Evolutionary conservation across 2,888 invertebrate genomes (phyloP), one percentile per base, ranked within the genome.

Genomic region (Drosophila heteroneura): DNA sequence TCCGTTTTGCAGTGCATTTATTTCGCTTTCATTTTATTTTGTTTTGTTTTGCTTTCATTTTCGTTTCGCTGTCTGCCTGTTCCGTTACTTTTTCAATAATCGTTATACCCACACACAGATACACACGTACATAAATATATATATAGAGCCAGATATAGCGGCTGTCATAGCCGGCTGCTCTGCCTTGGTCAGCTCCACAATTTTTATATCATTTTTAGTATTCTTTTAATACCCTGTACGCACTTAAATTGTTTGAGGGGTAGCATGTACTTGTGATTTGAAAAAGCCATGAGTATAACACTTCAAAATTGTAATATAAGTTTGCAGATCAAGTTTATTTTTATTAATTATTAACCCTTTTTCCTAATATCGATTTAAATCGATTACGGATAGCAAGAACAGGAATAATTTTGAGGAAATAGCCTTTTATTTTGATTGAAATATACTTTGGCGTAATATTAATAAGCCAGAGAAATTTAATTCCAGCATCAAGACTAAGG

Each of bases 171-270:
- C 66, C 74, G 39, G 44, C 60, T 78, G 77, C 47, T 53, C 66
- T 32, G 77, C 58, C 37, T 66, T 70, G 80, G 80, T 73, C 82
- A 71, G 65, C 58, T 56, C 70, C 74, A 77, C 74, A 76, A 83
- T 84, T 85, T 85, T 84, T 86, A 85, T 86, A 84, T 86, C 81
- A 86, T 81, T 85, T 85, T 79, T 74, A 72, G 82, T 79, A 73
- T 77, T 28, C 28, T 57, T 39, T 57, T 39, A 28, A 39, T 57
- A 30, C 37, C 57, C 57, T 57, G 39, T 30, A 57, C 16, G 30
- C 10, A 3, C 3, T 3, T 0, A 7, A 7, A 39, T 9, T 6
- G 3, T 7, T 9, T 0, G 1, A 14, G 3, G 57, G 28, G 28
- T 51, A 19, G 9, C 16, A 28, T 30, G 4, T 0, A 1, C 3